phyloP scores from a whole-genome alignment of 2,888 invertebrate species.

The Anorthoa munda region DNA sequence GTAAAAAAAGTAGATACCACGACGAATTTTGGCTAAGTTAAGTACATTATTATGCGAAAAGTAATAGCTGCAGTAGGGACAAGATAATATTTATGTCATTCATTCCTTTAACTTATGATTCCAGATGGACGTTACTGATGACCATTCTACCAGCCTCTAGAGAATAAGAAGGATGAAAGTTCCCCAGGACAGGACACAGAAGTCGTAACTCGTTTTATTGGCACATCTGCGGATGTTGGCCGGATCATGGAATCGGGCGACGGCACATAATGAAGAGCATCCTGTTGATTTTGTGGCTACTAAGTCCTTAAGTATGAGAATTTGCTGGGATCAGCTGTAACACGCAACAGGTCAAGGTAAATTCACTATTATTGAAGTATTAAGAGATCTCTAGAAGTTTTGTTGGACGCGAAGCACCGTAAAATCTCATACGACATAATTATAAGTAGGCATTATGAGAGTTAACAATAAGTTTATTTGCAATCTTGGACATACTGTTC shows the following conservation, averaged over 20 bases:
- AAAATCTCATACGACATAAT: neutral
- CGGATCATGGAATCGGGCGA: conserved; percentile 27
- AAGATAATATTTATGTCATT: neutral
- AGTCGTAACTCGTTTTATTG: conserved; percentile 31
- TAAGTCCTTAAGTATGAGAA: conserved; percentile 3
- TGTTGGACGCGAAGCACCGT: too few relatives aligned
- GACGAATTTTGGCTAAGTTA: neutral
- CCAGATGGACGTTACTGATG: neutral
- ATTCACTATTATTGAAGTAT: neutral
- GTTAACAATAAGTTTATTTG: neutral
- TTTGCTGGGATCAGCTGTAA: conserved; percentile 20
- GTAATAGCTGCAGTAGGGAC: too few relatives aligned
- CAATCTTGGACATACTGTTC: neutral
- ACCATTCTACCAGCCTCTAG: neutral
- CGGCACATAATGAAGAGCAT: conserved; percentile 27
- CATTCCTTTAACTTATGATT: conserved; percentile 4
- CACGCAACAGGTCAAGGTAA: conserved; percentile 10
- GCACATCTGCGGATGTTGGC: conserved; percentile 29
- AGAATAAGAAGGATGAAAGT: neutral
- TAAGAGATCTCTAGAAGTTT: neutral
- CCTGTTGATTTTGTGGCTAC: conserved; percentile 20
- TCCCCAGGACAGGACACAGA: neutral
- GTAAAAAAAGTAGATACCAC: too few relatives aligned
- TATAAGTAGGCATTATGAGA: too few relatives aligned
- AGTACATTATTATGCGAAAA: neutral